Evolutionary conservation across 2,888 invertebrate species (phyloP).

Genomic region (Exephanes ischioxanthus): DNA sequence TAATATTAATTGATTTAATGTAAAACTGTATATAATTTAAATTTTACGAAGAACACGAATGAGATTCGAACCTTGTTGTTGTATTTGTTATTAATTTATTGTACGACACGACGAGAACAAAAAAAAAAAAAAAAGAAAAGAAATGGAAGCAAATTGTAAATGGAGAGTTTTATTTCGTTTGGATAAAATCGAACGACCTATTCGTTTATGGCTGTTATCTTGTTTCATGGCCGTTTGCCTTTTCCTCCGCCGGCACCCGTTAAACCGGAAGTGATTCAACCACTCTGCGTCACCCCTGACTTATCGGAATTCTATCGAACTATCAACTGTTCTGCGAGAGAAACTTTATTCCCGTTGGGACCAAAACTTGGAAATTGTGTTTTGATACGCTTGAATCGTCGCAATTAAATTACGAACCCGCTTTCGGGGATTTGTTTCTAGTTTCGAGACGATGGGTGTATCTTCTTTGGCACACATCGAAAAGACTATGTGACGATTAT

Average conservation of each 20-base stretch:
- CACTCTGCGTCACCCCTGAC: not conserved
- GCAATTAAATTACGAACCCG: not conserved
- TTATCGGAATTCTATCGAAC: constrained; percentile 18
- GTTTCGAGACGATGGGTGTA: not conserved
- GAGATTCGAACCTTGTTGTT: not conserved
- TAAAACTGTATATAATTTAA: constrained; percentile 1
- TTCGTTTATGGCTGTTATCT: not conserved
- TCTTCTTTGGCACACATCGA: constrained; percentile 3
- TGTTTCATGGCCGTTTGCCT: not conserved
- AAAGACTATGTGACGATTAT: not conserved
- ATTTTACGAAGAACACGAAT: not conserved
- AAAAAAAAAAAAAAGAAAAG: not conserved
- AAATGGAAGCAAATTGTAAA: not conserved
- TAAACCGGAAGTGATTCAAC: not conserved
- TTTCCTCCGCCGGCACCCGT: not conserved
- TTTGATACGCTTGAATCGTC: not conserved
- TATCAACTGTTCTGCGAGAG: not conserved
- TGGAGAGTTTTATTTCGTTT: constrained; percentile 1
- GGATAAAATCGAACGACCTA: not conserved
- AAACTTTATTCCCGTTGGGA: not conserved
- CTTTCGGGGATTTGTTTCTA: not conserved
- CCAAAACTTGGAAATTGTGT: not conserved
- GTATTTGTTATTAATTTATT: constrained; percentile 12
- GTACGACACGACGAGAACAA: not conserved
- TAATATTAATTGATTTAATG: not conserved